Base-by-base conservation (phyloP, 1,140 invertebrate species). In the Trypoxylus dichotomus region DNA sequence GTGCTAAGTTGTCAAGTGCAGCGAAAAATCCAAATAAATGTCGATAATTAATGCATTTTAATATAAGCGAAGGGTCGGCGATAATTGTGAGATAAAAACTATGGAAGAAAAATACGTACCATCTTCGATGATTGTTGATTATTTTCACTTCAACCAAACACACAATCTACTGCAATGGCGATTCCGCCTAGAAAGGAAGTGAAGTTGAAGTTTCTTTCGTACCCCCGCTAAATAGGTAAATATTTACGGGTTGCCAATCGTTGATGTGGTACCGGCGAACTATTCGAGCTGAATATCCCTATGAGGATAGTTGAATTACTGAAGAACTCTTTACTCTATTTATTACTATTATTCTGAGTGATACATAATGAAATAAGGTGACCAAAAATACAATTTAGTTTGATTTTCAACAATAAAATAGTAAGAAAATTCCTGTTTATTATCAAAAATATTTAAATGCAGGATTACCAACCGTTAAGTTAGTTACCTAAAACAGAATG, bases 121-220 rank as follows among this genome's bases (percentile, higher is more conserved):
- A 95, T 95, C 87, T 92, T 94, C 92, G 94, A 94, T 95, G 94
- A 91, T 92, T 90, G 88, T 86, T 86, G 93, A 95, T 94, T 91
- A 90, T 89, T 86, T 89, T 88, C 88, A 88, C 87, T 88, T 88
- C 88, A 87, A 89, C 87, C 87, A 91, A 91, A 90, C 93, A 90
- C 93, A 91, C 89, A 92, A 92, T 92, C 92, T 92, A 91, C 92
- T 92, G 90, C 91, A 90, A 93, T 93, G 93, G 93, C 93, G 92
- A 92, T 93, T 91, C 91, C 92, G 91, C 92, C 87, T 88, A 88
- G 83, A 83, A 86, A 83, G 79, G 79, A 79, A 75, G 74, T 37
- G 41, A 75, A 42, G 27, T 19, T 42, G 19, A 54, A 76, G 43
- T 77, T 29, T 75, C 37, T 72, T 78, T 78, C 41, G 78, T 76